A percentile compares a stretch with the other conserved stretches of the same genome.
Conservation (phyloP, 2,797 vertebrate genomes). For the Mareca strepera region DNA sequence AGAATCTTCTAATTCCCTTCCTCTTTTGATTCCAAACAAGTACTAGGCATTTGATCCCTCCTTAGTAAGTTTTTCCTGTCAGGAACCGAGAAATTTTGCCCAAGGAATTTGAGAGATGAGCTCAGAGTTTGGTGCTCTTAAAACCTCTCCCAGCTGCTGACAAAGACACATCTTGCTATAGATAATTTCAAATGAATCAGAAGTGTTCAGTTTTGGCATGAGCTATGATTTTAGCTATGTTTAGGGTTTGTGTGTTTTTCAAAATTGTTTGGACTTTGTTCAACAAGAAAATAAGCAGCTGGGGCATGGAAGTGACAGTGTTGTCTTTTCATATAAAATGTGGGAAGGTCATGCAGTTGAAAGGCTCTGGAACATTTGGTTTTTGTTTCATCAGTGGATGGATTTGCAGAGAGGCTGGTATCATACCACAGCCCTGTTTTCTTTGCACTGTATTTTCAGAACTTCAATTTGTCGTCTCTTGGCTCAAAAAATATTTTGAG, state of each 20-base stretch:
- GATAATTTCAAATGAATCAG: not conserved
- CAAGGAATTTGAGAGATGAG: not conserved
- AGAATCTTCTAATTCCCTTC: not conserved
- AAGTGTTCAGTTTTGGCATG: accelerated
- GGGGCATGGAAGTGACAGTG: not conserved
- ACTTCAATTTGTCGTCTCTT: not conserved
- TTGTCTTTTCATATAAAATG: not conserved
- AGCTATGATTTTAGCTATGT: not conserved
- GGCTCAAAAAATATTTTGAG: not conserved
- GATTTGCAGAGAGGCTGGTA: accelerated
- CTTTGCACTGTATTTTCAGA: not conserved
- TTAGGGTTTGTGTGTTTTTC: not conserved
- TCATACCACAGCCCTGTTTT: accelerated
- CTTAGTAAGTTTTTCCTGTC: not conserved
- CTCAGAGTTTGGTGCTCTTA: not conserved
- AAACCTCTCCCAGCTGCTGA: not conserved
- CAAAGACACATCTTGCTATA: not conserved
- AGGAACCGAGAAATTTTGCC: not conserved
- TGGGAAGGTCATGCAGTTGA: not conserved
- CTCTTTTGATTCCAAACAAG: not conserved
- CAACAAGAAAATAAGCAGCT: not conserved
- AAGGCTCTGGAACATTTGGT: not conserved
- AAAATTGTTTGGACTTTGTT: not conserved
- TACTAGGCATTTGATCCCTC: not conserved
- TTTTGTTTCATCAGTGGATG: not conserved